These are phyloP conservation scores for Tilapia sparmanii DNA, from an alignment of 2,113 vertebrate genomes.

Conservation along the genomic window DNA sequence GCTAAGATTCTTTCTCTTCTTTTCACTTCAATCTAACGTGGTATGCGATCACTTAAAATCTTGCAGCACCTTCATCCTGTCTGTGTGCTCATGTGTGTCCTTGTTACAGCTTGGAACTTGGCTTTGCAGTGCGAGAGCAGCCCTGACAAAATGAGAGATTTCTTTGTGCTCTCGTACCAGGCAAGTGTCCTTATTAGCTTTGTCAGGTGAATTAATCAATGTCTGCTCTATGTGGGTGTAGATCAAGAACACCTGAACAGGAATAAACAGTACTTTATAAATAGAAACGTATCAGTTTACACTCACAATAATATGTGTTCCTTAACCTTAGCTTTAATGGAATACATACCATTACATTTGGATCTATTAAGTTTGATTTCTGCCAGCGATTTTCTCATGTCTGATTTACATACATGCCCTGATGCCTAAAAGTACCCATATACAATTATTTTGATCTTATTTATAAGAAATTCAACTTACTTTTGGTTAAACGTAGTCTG, in stretches of 20 bases:
- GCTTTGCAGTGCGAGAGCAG: slow-evolving; percentile 76
- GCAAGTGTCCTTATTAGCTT: slow-evolving; percentile 57
- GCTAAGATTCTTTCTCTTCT: slow-evolving; percentile 14
- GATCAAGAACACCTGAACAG: not conserved
- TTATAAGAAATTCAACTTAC: not conserved
- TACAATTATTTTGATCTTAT: not conserved
- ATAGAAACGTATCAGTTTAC: not conserved
- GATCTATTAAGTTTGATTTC: not conserved
- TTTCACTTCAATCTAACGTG: not conserved
- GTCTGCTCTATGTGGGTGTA: not conserved
- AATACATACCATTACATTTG: not conserved
- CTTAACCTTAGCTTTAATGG: not conserved
- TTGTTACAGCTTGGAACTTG: slow-evolving; percentile 83
- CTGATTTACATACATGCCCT: not conserved
- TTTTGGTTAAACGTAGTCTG: not conserved
- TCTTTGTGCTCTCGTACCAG: slow-evolving; percentile 87
- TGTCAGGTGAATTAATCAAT: slow-evolving; percentile 1
- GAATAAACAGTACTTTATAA: not conserved
- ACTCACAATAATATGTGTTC: not conserved
- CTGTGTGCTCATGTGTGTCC: not conserved
- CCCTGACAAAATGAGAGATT: slow-evolving; percentile 81
- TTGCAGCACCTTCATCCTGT: not conserved
- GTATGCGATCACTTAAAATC: not conserved
- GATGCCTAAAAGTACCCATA: not conserved
- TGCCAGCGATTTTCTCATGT: not conserved